A percentile compares a stretch with the other conserved stretches of the same genome.
Evolutionary conservation across 2,888 invertebrate species (phyloP).

Genomic region (Aleiodes leptofemur): DNA sequence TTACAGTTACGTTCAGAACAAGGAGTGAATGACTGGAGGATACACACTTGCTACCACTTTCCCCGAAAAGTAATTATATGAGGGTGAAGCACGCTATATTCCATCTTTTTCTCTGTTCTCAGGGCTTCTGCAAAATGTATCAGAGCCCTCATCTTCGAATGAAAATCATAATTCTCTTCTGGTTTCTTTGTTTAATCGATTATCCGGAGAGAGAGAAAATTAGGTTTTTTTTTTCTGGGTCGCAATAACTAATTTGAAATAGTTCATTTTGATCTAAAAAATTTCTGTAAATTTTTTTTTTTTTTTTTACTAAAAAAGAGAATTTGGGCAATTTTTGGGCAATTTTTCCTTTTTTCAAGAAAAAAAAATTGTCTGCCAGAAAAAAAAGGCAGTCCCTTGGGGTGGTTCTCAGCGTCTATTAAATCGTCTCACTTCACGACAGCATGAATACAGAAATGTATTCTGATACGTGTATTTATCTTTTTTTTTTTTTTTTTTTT

Average conservation of each 20-base stretch:
- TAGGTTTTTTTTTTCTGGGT: too few species aligned
- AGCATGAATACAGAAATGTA: conserved; percentile 59
- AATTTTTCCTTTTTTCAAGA: neutral
- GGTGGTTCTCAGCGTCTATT: conserved; percentile 48
- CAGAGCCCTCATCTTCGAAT: neutral
- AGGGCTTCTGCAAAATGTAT: neutral
- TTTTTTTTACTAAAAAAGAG: too few species aligned
- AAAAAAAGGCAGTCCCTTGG: conserved; percentile 33
- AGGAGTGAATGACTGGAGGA: conserved; percentile 37
- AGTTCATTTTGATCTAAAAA: too few species aligned
- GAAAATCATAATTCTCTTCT: too few species aligned
- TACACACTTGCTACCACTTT: conserved; percentile 38
- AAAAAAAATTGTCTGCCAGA: conserved; percentile 38
- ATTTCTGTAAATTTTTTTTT: too few species aligned
- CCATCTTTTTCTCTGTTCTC: conserved; percentile 46
- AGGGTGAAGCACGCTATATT: conserved; percentile 66
- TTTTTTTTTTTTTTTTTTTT: conserved; percentile 29
- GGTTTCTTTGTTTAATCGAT: too few species aligned
- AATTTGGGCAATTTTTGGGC: too few species aligned
- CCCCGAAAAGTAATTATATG: conserved; percentile 70
- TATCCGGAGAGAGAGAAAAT: too few species aligned
- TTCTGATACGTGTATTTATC: conserved; percentile 60
- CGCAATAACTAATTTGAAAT: too few species aligned
- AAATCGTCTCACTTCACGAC: conserved; percentile 56
- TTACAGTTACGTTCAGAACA: conserved; percentile 15